Percentiles rank a stretch among this genome's conserved stretches.
phyloP scores from a whole-genome alignment of 2,113 vertebrate genomes.

The Ictidomys tridecemlineatus region DNA sequence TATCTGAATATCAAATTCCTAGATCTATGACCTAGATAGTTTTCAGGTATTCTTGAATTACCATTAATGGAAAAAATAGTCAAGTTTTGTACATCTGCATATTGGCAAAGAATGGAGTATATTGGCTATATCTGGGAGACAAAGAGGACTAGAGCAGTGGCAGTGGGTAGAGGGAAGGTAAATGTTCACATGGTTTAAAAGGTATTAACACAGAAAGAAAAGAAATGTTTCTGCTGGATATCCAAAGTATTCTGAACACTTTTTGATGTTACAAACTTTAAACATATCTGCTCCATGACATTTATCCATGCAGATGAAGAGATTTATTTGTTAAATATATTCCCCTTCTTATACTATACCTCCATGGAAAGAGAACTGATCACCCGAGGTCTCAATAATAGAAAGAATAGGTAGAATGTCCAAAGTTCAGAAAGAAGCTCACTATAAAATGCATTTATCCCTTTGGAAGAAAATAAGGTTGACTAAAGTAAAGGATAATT shows the following conservation, averaged over 20 bases:
- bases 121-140: background rate
- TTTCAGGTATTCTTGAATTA: background rate
- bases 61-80: background rate
- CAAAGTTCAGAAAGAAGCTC: constrained; percentile 21
- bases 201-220: background rate
- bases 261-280: background rate
- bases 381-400: background rate
- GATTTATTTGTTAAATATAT: constrained; percentile 11
- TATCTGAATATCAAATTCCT: background rate
- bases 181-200: background rate
- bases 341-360: background rate
- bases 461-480: background rate
- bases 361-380: constrained; percentile 1
- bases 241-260: background rate
- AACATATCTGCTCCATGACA: background rate
- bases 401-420: background rate
- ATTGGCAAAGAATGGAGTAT: background rate
- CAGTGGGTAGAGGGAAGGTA: background rate
- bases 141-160: background rate
- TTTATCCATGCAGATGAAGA: background rate
- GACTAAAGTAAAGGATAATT: background rate
- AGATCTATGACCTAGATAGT: constrained; percentile 14
- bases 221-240: background rate
- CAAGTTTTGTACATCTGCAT: background rate
- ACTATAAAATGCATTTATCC: constrained; percentile 4